Evolutionary conservation across 2,113 vertebrate species (phyloP).

Genomic region (Trematocara stigmaticum): DNA sequence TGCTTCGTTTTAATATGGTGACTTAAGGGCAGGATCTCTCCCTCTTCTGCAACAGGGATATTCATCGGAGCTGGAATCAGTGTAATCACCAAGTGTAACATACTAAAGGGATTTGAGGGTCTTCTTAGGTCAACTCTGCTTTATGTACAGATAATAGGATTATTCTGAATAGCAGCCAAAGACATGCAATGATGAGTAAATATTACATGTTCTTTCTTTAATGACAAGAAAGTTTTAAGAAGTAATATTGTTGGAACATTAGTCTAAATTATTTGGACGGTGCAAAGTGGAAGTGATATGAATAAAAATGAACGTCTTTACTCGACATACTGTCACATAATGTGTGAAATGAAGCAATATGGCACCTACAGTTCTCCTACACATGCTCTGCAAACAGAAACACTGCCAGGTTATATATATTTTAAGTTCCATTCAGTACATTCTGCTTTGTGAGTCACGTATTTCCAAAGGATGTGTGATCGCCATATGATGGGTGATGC

Average conservation of each 20-base stretch:
- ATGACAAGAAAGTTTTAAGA: neutral
- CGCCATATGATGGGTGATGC: neutral
- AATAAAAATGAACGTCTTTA: neutral
- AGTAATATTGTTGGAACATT: neutral
- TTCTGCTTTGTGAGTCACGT: neutral
- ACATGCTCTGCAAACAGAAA: neutral
- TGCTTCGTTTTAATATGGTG: slow-evolving; percentile 13
- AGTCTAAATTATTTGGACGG: neutral
- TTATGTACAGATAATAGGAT: slow-evolving; percentile 17
- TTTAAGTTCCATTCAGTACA: neutral
- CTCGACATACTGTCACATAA: neutral
- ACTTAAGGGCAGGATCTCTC: neutral
- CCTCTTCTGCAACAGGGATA: neutral
- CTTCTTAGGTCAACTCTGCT: neutral
- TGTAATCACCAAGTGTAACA: neutral
- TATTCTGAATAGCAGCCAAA: neutral
- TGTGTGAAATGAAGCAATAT: neutral
- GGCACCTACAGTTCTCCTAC: neutral
- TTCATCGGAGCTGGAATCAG: neutral
- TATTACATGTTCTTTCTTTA: neutral
- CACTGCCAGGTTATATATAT: neutral
- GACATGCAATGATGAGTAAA: neutral
- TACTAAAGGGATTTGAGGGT: neutral
- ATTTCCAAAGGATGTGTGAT: neutral
- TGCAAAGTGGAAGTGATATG: neutral